Evolutionary conservation across 2,888 invertebrate species (phyloP), one percentile per base, ranked within the genome.

Genomic region (Pheosia tremula): DNA sequence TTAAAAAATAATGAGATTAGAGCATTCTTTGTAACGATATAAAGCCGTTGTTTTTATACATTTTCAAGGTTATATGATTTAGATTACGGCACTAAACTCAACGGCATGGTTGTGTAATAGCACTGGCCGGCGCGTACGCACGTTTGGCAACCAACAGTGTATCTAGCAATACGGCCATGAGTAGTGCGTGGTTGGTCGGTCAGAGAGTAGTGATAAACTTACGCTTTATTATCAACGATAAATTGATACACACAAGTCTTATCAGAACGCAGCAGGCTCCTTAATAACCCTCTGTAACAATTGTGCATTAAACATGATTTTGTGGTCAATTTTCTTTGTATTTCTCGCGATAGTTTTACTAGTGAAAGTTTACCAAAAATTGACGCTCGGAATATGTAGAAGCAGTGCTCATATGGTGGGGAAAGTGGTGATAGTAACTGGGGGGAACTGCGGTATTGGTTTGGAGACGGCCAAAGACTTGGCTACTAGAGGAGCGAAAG

Each of bases 401-500:
- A 87, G 88, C 45, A 91, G 88, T 81, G 89, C 87, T 59, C 92
- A 93, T 62, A 88, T 93, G 88, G 90, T 91, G 3, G 93, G 91
- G 11, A 92, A 92, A 85, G 90, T 91, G 6, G 92, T 90, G 57
- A 84, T 93, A 70, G 85, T 93, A 69, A 93, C 93, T 0, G 93
- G 93, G 36, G 93, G 89, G 2, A 93, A 92, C 61, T 80, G 92
- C 76, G 95, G 95, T 2, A 88, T 95, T 36, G 95, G 95, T 4
- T 82, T 93, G 47, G 94, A 94, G 77, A 94, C 94, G 0, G 94
- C 94, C 0, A 88, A 88, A 62, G 93, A 94, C 64, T 77, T 95
- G 67, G 94, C 94, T 4, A 83, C 83, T 64, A 88, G 94, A 52
- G 94, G 94, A 7, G 95, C 94, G 2, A 85, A 87, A 59, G 88